Conservation (phyloP, 1,140 invertebrate genomes). For the Venturia canescens region DNA sequence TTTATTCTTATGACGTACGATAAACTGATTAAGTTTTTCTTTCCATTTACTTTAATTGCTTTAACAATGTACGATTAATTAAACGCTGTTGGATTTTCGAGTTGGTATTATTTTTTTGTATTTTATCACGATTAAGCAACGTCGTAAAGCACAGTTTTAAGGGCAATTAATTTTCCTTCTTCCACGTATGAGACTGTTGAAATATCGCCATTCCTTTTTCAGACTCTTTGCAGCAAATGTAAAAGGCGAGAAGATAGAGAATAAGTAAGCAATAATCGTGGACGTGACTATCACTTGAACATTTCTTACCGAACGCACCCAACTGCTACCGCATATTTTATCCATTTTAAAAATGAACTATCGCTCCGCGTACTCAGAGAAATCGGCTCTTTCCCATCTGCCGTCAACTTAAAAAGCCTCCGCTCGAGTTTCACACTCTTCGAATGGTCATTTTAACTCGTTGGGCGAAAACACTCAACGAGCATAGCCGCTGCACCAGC, state of each 20-base stretch:
- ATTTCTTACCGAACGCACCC: not conserved
- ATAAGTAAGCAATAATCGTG: slow-evolving; percentile 18
- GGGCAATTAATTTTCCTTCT: slow-evolving; percentile 13
- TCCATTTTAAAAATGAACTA: slow-evolving; percentile 20
- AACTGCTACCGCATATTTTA: not conserved
- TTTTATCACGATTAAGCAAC: not conserved
- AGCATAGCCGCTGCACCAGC: not conserved
- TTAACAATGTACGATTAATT: too few relatives aligned
- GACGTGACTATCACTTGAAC: slow-evolving; percentile 35
- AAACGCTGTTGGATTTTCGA: too few relatives aligned
- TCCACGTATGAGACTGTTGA: too few relatives aligned
- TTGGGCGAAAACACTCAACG: not conserved
- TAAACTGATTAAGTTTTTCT: too few relatives aligned
- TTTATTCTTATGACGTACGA: too few relatives aligned
- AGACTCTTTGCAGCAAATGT: not conserved
- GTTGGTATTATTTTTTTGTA: not conserved
- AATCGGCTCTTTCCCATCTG: not conserved
- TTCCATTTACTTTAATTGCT: too few relatives aligned
- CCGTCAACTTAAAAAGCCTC: not conserved
- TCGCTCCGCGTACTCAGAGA: not conserved
- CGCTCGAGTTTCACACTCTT: not conserved
- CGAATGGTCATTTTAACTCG: slow-evolving; percentile 27
- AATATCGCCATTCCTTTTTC: not conserved
- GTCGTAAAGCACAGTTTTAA: too few relatives aligned
- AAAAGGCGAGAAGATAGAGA: not conserved